These are phyloP conservation scores for Noctuana brunneofusca DNA, from an alignment of 2,888 invertebrate genomes.

Conservation along the genomic window DNA sequence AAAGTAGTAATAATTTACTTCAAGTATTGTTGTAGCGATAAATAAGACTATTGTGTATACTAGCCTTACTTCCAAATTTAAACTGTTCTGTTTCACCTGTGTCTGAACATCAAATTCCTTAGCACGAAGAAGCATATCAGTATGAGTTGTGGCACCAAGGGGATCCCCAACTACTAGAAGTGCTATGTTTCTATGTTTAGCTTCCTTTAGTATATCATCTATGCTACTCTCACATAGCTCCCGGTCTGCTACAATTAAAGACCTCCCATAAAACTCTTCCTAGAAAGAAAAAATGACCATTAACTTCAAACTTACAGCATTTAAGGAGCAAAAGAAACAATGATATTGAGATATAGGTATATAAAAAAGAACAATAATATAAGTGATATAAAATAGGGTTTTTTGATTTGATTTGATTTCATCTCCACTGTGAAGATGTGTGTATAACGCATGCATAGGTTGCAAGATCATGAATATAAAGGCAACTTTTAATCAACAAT, in stretches of 20 bases:
- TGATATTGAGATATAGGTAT: neutral
- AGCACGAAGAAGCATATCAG: conserved; percentile 96
- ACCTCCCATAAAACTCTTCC: conserved; percentile 96
- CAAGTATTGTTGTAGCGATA: too few species aligned
- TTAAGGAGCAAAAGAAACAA: neutral
- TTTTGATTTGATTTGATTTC: too few species aligned
- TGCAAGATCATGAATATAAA: too few species aligned
- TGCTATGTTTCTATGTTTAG: conserved; percentile 90
- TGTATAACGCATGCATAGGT: too few species aligned
- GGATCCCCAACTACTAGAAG: conserved; percentile 99
- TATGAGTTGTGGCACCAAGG: conserved; percentile 98
- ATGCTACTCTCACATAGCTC: conserved; percentile 96
- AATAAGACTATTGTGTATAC: too few species aligned
- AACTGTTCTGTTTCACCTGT: conserved; percentile 62
- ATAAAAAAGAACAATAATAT: neutral
- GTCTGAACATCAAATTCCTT: conserved; percentile 89
- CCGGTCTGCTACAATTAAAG: conserved; percentile 93
- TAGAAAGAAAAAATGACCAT: conserved; percentile 62
- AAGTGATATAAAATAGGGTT: too few species aligned
- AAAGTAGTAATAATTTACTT: too few species aligned
- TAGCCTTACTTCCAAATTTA: neutral
- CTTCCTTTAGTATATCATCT: conserved; percentile 90
- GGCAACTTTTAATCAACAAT: too few species aligned
- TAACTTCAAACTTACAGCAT: neutral
- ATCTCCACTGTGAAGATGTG: too few species aligned